Evolutionary conservation across 2,113 vertebrate genomes (phyloP), one percentile per base, ranked within the genome.

Genomic region (Oncorhynchus tshawytscha): DNA sequence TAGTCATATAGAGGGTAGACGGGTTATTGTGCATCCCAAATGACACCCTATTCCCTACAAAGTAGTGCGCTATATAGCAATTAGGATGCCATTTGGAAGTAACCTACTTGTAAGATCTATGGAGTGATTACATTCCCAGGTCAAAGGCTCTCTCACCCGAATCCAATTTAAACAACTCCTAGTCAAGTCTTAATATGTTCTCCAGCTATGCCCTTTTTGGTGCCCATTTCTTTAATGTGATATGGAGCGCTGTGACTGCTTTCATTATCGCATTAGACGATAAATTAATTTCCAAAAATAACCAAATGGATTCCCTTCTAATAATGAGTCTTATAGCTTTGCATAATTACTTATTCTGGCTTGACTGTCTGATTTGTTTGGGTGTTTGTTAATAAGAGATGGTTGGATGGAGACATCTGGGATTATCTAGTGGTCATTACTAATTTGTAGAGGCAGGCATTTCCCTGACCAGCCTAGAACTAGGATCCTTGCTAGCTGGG

Each of bases 131-230:
- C 11, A 77, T 54, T 54, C 12, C 2, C 69, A 74, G 34, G 3
- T 76, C 78, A 80, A 71, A 69, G 74, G 25, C 85, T 81, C 45
- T 82, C 76, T 82, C 76, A 81, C 71, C 78, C 82, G 70, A 83
- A 90, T 86, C 87, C 78, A 86, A 78, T 85, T 84, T 85, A 78
- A 78, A 75, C 75, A 79, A 86, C 85, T 86, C 81, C 78, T 72
- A 77, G 8, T 76, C 81, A 71, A 54, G 51, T 18, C 12, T 18
- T 54, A 54, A 51, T 74, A 51, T 84, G 70, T 86, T 86, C 74
- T 81, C 69, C 75, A 78, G 84, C 83, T 16, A 54, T 74, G 77
- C 27, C 79, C 78, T 66, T 74, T 64, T 77, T 86, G 70, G 7
- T 24, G 31, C 45, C 31, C 54, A 69, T 88, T 84, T 86, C 68